phyloP scores from a whole-genome alignment of 1,140 invertebrate species.

The Luehdorfia chinensis region DNA sequence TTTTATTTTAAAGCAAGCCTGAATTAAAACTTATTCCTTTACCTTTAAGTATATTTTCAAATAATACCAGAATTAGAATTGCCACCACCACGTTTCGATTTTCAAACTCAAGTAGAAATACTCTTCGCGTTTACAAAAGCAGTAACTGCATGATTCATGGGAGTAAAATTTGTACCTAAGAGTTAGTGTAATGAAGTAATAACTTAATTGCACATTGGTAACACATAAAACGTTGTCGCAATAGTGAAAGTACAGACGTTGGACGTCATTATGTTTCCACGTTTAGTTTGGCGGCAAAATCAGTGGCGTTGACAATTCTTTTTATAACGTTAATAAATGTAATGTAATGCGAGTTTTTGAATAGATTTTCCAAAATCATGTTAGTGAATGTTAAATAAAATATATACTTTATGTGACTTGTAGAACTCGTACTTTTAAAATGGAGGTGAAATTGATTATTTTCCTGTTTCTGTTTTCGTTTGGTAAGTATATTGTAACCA shows the following conservation, averaged over 20 bases:
- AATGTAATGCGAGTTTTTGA: conserved; percentile 11
- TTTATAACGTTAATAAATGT: no score
- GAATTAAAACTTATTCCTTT: no score
- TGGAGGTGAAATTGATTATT: conserved; percentile 30
- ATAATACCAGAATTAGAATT: conserved; percentile 22
- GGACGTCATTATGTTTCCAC: conserved; percentile 35
- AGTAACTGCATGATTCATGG: conserved; percentile 26
- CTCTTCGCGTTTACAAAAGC: conserved; percentile 10
- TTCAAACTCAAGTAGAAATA: conserved; percentile 26
- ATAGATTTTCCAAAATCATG: conserved; percentile 10
- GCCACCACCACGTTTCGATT: conserved; percentile 34
- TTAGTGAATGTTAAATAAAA: conserved; percentile 19
- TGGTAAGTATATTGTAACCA: conserved; percentile 34
- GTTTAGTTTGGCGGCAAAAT: conserved; percentile 61
- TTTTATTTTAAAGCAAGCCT: not conserved
- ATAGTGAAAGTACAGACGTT: conserved; percentile 45
- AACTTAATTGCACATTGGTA: conserved; percentile 18
- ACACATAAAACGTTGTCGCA: conserved; percentile 41
- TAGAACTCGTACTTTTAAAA: conserved; percentile 28
- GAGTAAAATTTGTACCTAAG: conserved; percentile 34
- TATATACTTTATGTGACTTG: conserved; percentile 17
- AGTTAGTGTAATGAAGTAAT: conserved; percentile 19
- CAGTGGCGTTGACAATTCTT: conserved; percentile 34
- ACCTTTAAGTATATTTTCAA: not conserved
- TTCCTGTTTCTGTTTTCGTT: conserved; percentile 45